Evolutionary conservation across 92 coral and sea anemone genomes (phyloP).

Genomic region (Parazoanthus swiftii): DNA sequence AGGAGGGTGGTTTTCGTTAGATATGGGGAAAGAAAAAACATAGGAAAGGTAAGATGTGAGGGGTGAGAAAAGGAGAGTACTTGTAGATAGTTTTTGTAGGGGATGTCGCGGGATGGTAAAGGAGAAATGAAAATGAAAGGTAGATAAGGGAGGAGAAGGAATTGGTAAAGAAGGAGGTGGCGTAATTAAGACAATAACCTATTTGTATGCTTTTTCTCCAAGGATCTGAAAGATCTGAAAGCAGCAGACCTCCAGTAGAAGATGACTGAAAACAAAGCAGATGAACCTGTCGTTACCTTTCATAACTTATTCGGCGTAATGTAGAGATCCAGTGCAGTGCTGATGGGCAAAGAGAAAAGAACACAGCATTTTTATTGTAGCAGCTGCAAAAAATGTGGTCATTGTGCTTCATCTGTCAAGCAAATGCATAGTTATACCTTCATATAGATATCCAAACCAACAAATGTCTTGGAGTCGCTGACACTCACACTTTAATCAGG

Average conservation of each 20-base stretch:
- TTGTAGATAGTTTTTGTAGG: background rate
- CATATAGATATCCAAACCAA: background rate
- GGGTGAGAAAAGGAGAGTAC: background rate
- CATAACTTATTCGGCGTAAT: no score
- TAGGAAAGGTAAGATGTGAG: background rate
- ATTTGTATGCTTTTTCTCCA: background rate
- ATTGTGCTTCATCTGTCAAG: background rate
- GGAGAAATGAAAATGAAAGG: no score
- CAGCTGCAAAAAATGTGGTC: background rate
- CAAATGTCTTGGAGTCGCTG: background rate
- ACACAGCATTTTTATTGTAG: background rate
- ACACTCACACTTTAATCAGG: background rate
- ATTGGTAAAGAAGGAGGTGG: background rate
- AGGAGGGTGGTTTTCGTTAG: no score
- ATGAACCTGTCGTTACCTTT: background rate
- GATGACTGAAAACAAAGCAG: constrained; percentile 2
- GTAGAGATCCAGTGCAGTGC: background rate
- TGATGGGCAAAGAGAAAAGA: background rate
- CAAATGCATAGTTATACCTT: background rate
- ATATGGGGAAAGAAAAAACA: no score
- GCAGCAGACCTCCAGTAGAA: background rate
- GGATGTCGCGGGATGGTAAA: background rate
- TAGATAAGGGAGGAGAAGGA: background rate
- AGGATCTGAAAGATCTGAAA: constrained; percentile 17
- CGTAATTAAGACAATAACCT: background rate